phyloP scores from a whole-genome alignment of 2,113 vertebrate genomes.

The Lophotis ruficrista region DNA sequence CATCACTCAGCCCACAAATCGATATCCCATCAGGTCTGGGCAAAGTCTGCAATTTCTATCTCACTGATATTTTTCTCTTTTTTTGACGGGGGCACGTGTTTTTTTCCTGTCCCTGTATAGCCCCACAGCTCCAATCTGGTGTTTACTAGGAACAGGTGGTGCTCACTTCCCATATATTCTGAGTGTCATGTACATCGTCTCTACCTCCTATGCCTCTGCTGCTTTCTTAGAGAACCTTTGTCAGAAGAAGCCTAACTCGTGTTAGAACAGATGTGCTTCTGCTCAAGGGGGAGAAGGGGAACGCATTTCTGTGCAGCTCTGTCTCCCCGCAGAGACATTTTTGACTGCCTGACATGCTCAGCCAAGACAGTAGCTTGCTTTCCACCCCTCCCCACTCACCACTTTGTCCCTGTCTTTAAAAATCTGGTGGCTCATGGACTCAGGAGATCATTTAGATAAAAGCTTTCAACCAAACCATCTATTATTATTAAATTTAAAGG shows the following conservation, averaged over 20 bases:
- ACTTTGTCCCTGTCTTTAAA: constrained; percentile 37
- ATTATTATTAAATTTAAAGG: constrained; percentile 16
- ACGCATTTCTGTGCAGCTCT: constrained; percentile 1
- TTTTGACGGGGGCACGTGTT: background rate
- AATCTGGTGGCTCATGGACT: background rate
- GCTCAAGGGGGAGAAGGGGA: background rate
- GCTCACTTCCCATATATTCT: background rate
- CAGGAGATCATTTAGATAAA: constrained; percentile 10
- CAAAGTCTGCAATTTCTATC: background rate
- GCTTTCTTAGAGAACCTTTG: constrained; percentile 14
- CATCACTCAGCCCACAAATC: background rate
- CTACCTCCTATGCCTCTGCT: background rate
- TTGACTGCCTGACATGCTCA: background rate
- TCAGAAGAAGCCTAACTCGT: background rate
- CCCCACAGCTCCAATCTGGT: constrained; percentile 57
- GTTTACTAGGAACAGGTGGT: constrained; percentile 52
- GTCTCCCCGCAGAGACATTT: constrained; percentile 1
- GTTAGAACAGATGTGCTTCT: constrained; percentile 9
- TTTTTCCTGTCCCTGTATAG: background rate
- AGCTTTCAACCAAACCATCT: constrained; percentile 51
- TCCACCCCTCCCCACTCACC: constrained; percentile 45
- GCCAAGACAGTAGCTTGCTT: constrained; percentile 29
- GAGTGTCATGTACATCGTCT: fast-evolving
- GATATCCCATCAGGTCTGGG: background rate
- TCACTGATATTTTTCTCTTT: background rate